Percentiles rank a stretch among this genome's conserved stretches.
Evolutionary conservation across 2,797 vertebrate genomes (phyloP).

Genomic region (Thalassophryne amazonica): DNA sequence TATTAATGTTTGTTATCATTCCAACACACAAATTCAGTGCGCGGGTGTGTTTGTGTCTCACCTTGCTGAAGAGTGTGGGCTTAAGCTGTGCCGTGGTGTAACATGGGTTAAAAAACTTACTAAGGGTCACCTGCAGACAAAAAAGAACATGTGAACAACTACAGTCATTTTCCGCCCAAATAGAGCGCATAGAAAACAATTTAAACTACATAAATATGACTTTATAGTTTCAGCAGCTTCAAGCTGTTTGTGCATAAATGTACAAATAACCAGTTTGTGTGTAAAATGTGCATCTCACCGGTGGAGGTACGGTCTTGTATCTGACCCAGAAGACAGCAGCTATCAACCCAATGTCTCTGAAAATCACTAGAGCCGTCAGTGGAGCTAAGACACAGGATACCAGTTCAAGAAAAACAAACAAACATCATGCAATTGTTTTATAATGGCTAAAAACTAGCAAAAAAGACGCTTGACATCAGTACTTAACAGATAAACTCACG

Average conservation of each 20-base stretch:
- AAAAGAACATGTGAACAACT: background rate
- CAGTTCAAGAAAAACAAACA: accelerated
- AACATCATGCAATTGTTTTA: too few species aligned
- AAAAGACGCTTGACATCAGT: too few species aligned
- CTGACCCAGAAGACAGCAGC: constrained; percentile 95
- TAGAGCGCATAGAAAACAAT: background rate
- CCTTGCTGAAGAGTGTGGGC: constrained; percentile 97
- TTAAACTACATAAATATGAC: background rate
- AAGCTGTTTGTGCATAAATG: too few species aligned
- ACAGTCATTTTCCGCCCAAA: background rate
- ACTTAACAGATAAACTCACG: too few species aligned
- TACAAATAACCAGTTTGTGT: too few species aligned
- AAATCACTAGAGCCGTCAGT: constrained; percentile 89
- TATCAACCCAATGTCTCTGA: constrained; percentile 89
- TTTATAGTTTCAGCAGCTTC: background rate
- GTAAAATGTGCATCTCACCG: constrained; percentile 77
- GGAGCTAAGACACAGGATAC: constrained; percentile 74
- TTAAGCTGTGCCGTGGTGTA: constrained; percentile 95
- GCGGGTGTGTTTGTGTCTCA: constrained; percentile 59
- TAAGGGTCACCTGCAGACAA: constrained; percentile 85
- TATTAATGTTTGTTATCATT: too few species aligned
- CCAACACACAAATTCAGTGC: too few species aligned
- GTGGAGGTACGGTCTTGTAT: constrained; percentile 94
- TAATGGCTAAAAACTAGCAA: too few species aligned
- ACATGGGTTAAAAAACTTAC: constrained; percentile 97